Evolutionary conservation across 2,888 invertebrate species (phyloP).

Genomic region (Neoaliturus tenellus): DNA sequence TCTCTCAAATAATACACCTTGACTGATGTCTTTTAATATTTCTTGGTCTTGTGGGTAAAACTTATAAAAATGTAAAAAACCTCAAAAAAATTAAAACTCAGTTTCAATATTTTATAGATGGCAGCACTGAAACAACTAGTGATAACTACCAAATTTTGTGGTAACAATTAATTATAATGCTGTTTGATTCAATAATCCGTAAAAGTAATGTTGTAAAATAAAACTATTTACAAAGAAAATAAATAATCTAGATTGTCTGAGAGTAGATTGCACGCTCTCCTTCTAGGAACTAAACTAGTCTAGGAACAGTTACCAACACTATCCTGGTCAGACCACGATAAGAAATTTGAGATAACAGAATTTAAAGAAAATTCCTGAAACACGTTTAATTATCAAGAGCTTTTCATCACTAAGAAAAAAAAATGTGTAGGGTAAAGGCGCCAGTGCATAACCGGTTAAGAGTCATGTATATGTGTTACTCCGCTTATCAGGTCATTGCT

Average conservation of each 20-base stretch:
- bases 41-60: no score
- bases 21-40: no score
- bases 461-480: no score
- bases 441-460: no score
- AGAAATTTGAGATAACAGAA: no score
- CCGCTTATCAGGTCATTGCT: no score
- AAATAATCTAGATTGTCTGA: slow-evolving; percentile 41
- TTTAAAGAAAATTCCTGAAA: no score
- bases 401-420: no score
- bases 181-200: slow-evolving; percentile 8
- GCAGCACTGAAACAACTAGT: not conserved
- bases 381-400: no score
- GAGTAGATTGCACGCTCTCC: slow-evolving; percentile 31
- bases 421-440: no score
- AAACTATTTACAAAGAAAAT: slow-evolving; percentile 33
- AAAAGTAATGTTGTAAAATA: slow-evolving; percentile 15
- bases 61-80: no score
- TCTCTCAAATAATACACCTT: no score
- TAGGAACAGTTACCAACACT: slow-evolving; percentile 44
- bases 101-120: not conserved
- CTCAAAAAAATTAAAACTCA: not conserved
- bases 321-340: not conserved
- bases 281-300: slow-evolving; percentile 43
- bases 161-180: not conserved
- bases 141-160: slow-evolving; percentile 3